Base-by-base conservation (phyloP, 2,888 invertebrate species). In the Amphipyra berbera region DNA sequence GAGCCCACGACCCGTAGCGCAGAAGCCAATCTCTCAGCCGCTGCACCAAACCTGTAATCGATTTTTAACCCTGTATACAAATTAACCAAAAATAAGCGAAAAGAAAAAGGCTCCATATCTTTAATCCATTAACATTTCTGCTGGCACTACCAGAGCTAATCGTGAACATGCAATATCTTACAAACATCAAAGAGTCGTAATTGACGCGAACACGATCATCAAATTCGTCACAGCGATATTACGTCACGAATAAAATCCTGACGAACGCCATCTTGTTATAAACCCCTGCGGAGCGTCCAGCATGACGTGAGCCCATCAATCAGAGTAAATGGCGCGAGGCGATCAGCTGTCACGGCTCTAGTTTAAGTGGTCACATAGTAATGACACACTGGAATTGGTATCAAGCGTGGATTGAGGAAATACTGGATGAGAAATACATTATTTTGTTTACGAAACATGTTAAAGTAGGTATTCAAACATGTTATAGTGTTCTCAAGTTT, bases 201-300 rank as follows among this genome's bases (percentile, higher is more conserved):
- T 61, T 56, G 55, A 46, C 55, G 40, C 44, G 46, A 68, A 53
- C 38, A 58, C 7, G 37, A 47, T 49, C 62, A 61, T 66, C 47
- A 77, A 71, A 75, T 64, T 40, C 48, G 49, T 61, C 78, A 72
- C 59, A 55, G 60, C 61, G 60, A 62, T 69, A 75, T 73, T 63
- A 72, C 67, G 66, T 65, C 60, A 68, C 71, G 73, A 81, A 83
- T 79, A 81, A 79, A 80, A 71, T 69, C 68, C 57, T 76, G 68
- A 76, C 69, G 74, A 67, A 64, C 67, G 73, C 74, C 72, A 78
- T 82, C 76, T 75, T 67, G 70, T 76, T 76, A 75, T 76, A 71
- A 72, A 68, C 70, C 68, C 48, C 54, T 52, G n/a, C n/a, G 48
- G 56, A 60, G 37, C 58, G 72, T 55, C 83, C 73, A 79, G 59